These are phyloP conservation scores for Halictus ligatus DNA, from an alignment of 2,888 invertebrate genomes.

Conservation along the genomic window DNA sequence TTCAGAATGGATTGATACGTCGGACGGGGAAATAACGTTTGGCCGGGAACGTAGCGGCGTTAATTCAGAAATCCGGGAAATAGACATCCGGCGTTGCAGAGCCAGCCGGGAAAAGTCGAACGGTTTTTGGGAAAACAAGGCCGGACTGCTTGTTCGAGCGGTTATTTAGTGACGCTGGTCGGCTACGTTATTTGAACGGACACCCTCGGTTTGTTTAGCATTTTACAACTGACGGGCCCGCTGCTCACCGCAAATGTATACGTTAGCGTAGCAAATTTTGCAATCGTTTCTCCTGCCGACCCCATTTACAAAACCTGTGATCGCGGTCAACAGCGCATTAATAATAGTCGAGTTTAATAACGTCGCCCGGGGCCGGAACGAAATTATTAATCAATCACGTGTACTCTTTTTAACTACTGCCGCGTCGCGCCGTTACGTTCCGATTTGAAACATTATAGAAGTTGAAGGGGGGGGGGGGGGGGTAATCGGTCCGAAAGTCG, in stretches of 20 bases:
- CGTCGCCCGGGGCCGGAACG: neutral
- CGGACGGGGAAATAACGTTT: constrained; percentile 42
- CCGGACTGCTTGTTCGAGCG: constrained; percentile 58
- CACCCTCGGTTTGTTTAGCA: constrained; percentile 79
- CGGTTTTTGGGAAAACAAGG: constrained; percentile 60
- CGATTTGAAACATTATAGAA: neutral
- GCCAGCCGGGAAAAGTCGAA: constrained; percentile 61
- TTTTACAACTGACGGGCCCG: constrained; percentile 75
- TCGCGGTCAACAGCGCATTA: constrained; percentile 45
- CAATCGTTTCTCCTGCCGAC: constrained; percentile 44
- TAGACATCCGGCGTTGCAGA: constrained; percentile 35
- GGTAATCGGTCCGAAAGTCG: neutral
- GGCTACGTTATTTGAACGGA: constrained; percentile 76
- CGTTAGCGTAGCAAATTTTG: constrained; percentile 62
- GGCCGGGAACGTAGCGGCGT: constrained; percentile 24
- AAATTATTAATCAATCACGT: neutral
- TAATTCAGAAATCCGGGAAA: constrained; percentile 57
- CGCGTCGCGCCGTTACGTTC: neutral
- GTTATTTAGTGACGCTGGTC: constrained; percentile 77
- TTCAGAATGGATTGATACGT: constrained; percentile 40
- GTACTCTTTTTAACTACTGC: neutral
- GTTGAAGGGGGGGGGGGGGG: too few relatives aligned
- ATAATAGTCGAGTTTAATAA: constrained; percentile 34
- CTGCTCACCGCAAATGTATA: constrained; percentile 63
- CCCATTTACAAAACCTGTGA: constrained; percentile 59